Base-by-base conservation (phyloP, 2,797 vertebrate species). In the Helicolenus hilgendorfi region DNA sequence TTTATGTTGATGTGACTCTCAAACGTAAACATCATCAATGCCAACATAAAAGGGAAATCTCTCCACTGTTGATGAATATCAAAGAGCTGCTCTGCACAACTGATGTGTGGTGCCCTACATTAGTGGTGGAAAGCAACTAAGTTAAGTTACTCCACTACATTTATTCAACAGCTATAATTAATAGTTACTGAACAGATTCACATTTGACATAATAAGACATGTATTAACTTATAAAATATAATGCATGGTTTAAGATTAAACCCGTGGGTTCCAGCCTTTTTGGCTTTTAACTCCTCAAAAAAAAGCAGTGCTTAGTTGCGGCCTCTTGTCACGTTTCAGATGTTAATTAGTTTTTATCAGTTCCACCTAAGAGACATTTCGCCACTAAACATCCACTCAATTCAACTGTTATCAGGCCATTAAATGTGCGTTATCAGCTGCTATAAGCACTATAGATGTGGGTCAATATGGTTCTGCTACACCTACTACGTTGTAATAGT, bases 21-120 rank as follows among this genome's bases (percentile, higher is more conserved):
- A 67, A n/a, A 56, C 13, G 13, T 73, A 64, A 72, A 70, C 55
- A 26, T 53, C 36, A 64, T 72, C 79, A 76, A 5, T 58, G 45
- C 77, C 49, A 58, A 84, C 67, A 81, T 91, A 36, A 87, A 85
- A 92, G 80, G 72, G 20, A 80, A 77, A 73, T 83, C 64, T 84
- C 64, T 77, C 24, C 33, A 15, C 79, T 73, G 4, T 1, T 71
- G 8, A 68, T 68, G 69, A 85, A 88, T 31, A 79, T 78, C 45
- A 80, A 85, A 85, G 64, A 84, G 83, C 63, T 74, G 62, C 53
- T 67, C 60, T 77, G 75, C 58, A n/a, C 45, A 53, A 22, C 4
- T 59, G 33, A 56, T 26, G 4, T 24, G 14, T 72, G 41, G n/a
- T 77, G 82, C 22, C 75, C 72, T 41, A 74, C 36, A 82, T 87